Base-by-base conservation (phyloP, 2,888 invertebrate genomes). In the Oligia strigilis region DNA sequence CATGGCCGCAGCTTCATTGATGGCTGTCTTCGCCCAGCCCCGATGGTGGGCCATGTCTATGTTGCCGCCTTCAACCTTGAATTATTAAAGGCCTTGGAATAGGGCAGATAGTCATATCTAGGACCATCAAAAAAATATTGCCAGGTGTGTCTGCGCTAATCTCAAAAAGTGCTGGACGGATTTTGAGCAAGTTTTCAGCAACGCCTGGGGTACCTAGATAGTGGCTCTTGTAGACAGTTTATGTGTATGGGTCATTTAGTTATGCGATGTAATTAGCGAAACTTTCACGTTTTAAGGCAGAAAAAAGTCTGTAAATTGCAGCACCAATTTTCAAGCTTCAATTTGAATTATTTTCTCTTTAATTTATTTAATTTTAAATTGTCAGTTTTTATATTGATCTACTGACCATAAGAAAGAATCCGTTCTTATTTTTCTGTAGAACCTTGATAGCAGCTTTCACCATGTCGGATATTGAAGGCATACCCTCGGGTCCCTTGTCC, bases 41-140 rank as follows among this genome's bases (percentile, higher is more conserved):
- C 98, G 97, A 94, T 99, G 99, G 93, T 99, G 99, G 0, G 98
- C 98, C 93, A 98, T 98, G 94, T 99, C 99, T 83, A 99, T 98
- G 90, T 98, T 97, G 0, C 99, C 99, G 17, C 98, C 98, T 97
- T 99, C 99, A 49, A 99, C 98, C 98, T 98, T 83, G 4, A 88
- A 89, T 83, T 73, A 79, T 72, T 29, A 73, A 9, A 67, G 9
- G 8, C 13, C 11, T 4, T 66, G 23, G 19, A 40, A 52, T 40
- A 46, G 0, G 23, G 17, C 0, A 43, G 5, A 40, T 43, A 23
- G 80, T 36, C 14, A 13, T 19, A 11, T 17, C 8, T 74, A 8
- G 23, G 2, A 29, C 6, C 11, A 40, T 72, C 14, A 19, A n/a
- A 5, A 46, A 9, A 40, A 9, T 36, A 23, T 46, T 29, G 19